These are phyloP conservation scores for Otolemur crassicaudatus DNA, from an alignment of 2,797 vertebrate species.

Conservation along the genomic window DNA sequence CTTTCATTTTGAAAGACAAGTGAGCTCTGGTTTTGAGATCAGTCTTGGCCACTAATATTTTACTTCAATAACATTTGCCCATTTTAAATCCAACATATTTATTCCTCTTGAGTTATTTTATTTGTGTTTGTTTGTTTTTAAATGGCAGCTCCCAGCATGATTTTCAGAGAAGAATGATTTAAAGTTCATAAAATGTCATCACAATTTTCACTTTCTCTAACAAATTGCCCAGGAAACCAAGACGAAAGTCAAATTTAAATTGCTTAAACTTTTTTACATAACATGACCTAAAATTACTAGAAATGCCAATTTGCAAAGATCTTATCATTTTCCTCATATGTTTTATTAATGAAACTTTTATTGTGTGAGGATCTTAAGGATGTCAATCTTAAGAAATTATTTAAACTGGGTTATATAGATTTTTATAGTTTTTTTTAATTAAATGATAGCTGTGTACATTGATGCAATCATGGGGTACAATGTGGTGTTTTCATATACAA, in stretches of 20 bases:
- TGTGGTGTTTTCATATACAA: no score
- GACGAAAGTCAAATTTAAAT: slow-evolving; percentile 67
- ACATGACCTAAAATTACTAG: slow-evolving; percentile 41
- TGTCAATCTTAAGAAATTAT: not conserved
- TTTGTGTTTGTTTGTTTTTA: slow-evolving; percentile 75
- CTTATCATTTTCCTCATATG: not conserved
- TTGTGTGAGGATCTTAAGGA: not conserved
- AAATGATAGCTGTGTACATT: no score
- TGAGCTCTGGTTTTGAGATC: slow-evolving; percentile 7
- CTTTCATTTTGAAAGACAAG: slow-evolving; percentile 46
- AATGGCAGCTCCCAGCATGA: slow-evolving; percentile 78
- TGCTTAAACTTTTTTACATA: slow-evolving; percentile 50
- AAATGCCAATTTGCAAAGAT: slow-evolving; percentile 42
- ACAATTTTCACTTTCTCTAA: slow-evolving; percentile 63
- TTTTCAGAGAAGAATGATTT: slow-evolving; percentile 72
- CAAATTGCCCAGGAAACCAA: slow-evolving; percentile 70
- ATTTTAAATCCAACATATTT: slow-evolving; percentile 60
- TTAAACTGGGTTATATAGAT: not conserved
- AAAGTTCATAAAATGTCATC: slow-evolving; percentile 83
- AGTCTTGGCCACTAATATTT: not conserved
- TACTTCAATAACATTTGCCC: slow-evolving; percentile 19
- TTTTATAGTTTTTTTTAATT: not conserved
- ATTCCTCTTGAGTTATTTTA: slow-evolving; percentile 61
- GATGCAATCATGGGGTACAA: no score
- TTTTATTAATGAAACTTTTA: slow-evolving; percentile 24